phyloP scores from a whole-genome alignment of 2,797 vertebrate species.

The Spinibarbus caldwelli region DNA sequence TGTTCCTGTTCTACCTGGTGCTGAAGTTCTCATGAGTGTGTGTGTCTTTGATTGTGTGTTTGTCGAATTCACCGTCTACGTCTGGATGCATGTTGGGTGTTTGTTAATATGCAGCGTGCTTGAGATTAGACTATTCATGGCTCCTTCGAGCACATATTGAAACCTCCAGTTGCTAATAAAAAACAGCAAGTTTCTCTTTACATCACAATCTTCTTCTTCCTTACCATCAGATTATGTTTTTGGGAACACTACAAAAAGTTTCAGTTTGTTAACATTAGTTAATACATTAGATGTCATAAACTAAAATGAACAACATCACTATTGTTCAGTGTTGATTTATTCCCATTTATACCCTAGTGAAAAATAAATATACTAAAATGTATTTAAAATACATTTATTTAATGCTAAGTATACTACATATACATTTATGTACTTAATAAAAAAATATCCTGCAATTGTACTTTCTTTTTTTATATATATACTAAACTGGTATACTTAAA shows the following conservation, averaged over 20 bases:
- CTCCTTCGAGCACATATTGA: constrained; percentile 24
- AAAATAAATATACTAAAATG: background rate
- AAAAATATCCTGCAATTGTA: too few relatives aligned
- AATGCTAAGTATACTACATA: too few relatives aligned
- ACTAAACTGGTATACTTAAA: too few relatives aligned
- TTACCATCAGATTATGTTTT: background rate
- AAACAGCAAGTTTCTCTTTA: constrained; percentile 20
- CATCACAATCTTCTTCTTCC: background rate
- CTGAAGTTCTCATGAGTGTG: constrained; percentile 7
- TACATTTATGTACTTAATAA: too few relatives aligned
- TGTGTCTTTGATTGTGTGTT: background rate
- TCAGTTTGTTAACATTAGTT: constrained; percentile 13
- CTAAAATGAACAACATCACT: background rate
- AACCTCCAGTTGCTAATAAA: constrained; percentile 19
- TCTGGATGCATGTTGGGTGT: constrained; percentile 20
- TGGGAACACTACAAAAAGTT: background rate
- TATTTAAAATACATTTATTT: too few relatives aligned
- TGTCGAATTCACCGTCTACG: background rate
- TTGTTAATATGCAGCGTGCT: constrained; percentile 8
- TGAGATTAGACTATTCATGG: constrained; percentile 27
- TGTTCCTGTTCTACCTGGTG: constrained; percentile 10
- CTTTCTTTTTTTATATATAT: too few relatives aligned
- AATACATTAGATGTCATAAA: background rate
- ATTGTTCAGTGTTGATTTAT: background rate
- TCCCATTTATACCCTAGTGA: background rate